Evolutionary conservation across 2,797 vertebrate species (phyloP).

Genomic region (Oreortyx pictus): DNA sequence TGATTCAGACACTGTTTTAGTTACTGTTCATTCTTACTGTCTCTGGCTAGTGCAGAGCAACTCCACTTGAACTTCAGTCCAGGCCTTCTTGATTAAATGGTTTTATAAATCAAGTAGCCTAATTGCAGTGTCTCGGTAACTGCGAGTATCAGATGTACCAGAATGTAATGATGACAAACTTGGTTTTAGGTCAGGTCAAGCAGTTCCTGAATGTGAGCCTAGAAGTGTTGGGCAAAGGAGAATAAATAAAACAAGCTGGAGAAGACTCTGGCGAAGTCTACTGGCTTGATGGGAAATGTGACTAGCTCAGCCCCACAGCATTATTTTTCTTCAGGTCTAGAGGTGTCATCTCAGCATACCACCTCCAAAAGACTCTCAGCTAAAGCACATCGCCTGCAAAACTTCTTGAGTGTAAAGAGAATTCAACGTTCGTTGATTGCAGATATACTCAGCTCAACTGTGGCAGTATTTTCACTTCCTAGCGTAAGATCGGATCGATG

Average conservation of each 20-base stretch:
- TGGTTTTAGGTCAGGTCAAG: background rate
- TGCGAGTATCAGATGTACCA: background rate
- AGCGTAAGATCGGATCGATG: accelerated
- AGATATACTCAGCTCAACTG: background rate
- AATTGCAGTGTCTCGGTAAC: background rate
- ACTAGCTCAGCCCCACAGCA: background rate
- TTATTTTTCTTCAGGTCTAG: background rate
- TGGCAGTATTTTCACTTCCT: background rate
- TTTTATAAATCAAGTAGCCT: background rate
- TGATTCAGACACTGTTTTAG: background rate
- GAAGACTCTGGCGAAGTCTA: background rate
- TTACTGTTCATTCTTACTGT: background rate
- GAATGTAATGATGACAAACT: background rate
- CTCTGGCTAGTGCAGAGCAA: background rate
- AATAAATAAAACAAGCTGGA: background rate
- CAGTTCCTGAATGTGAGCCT: background rate
- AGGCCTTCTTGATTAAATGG: background rate
- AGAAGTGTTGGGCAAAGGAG: background rate
- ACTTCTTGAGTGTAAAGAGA: background rate
- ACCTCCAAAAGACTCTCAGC: background rate
- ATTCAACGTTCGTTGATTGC: accelerated
- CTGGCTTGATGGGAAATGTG: background rate
- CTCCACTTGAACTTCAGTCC: conserved; percentile 9
- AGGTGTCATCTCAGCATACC: background rate
- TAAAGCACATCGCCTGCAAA: background rate